Evolutionary conservation across 2,888 invertebrate genomes (phyloP).

Genomic region (Papilio demoleus): DNA sequence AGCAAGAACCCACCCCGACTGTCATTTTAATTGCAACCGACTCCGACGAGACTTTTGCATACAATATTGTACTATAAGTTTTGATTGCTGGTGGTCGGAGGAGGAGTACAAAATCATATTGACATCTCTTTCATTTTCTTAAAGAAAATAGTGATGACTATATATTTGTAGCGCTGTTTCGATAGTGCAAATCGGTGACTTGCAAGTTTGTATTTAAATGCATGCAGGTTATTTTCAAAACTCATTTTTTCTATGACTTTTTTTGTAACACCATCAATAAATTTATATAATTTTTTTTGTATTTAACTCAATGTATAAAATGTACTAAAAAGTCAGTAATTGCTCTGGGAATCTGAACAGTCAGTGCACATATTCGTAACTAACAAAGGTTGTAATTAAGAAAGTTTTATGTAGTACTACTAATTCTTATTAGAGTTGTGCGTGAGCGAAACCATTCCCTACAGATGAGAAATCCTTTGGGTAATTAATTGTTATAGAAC

Average conservation of each 20-base stretch:
- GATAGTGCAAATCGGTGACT: too few relatives aligned
- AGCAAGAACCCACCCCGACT: background rate
- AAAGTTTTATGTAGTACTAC: slow-evolving; percentile 13
- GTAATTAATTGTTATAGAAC: slow-evolving; percentile 8
- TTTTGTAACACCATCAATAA: too few relatives aligned
- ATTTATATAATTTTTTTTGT: too few relatives aligned
- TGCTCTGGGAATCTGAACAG: background rate
- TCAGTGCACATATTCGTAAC: background rate
- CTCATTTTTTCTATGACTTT: too few relatives aligned
- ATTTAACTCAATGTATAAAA: too few relatives aligned
- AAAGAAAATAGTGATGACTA: background rate
- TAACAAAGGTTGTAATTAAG: slow-evolving; percentile 11
- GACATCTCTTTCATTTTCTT: background rate
- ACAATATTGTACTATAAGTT: background rate
- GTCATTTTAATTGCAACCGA: slow-evolving; percentile 14
- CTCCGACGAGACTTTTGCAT: background rate
- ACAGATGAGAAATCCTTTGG: slow-evolving; percentile 10
- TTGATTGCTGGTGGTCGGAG: background rate
- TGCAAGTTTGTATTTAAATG: too few relatives aligned
- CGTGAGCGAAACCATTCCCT: slow-evolving; percentile 17
- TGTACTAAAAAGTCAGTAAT: too few relatives aligned
- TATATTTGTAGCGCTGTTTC: background rate
- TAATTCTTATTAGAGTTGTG: slow-evolving; percentile 24
- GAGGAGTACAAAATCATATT: background rate
- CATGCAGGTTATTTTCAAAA: too few relatives aligned